These are phyloP conservation scores for Amaurobius ferox DNA, from an alignment of 2,888 invertebrate species.

Conservation along the genomic window DNA sequence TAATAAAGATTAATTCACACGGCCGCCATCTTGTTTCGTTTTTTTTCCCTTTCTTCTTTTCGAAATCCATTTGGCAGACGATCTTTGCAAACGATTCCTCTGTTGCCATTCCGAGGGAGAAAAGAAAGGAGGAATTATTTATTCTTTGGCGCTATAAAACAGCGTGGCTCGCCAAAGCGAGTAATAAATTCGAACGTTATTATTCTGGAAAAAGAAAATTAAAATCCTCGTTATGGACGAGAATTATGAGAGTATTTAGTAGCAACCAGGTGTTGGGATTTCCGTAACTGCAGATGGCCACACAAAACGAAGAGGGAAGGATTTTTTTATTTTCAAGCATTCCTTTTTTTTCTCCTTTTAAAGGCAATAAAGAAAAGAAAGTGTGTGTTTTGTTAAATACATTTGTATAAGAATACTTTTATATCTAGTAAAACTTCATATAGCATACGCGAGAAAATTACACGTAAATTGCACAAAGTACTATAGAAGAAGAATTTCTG, in stretches of 20 bases:
- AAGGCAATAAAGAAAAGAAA: too few species aligned
- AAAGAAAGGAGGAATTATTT: slow-evolving; percentile 32
- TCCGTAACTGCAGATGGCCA: slow-evolving; percentile 29
- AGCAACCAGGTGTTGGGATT: slow-evolving; percentile 41
- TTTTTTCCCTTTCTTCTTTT: slow-evolving; percentile 5
- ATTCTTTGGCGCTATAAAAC: slow-evolving; percentile 44
- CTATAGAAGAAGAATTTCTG: too few species aligned
- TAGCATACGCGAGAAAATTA: too few species aligned
- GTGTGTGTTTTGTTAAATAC: too few species aligned
- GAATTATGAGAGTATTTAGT: slow-evolving; percentile 52
- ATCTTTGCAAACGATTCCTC: slow-evolving; percentile 40
- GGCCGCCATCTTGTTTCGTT: slow-evolving; percentile 40
- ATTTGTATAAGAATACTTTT: too few species aligned
- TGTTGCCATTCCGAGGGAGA: slow-evolving; percentile 21
- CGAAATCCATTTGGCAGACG: slow-evolving; percentile 37
- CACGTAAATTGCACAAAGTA: too few species aligned
- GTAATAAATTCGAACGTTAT: slow-evolving; percentile 51
- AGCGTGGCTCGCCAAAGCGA: slow-evolving; percentile 20
- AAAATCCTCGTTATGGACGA: slow-evolving; percentile 42
- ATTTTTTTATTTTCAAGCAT: too few species aligned
- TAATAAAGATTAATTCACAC: slow-evolving; percentile 67
- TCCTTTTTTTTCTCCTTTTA: too few species aligned
- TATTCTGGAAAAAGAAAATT: slow-evolving; percentile 47
- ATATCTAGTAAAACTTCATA: too few species aligned
- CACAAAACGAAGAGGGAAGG: slow-evolving; percentile 18